Evolutionary conservation across 23 tunicate species (phyloP).

Genomic region (Trididemnum clinides): DNA sequence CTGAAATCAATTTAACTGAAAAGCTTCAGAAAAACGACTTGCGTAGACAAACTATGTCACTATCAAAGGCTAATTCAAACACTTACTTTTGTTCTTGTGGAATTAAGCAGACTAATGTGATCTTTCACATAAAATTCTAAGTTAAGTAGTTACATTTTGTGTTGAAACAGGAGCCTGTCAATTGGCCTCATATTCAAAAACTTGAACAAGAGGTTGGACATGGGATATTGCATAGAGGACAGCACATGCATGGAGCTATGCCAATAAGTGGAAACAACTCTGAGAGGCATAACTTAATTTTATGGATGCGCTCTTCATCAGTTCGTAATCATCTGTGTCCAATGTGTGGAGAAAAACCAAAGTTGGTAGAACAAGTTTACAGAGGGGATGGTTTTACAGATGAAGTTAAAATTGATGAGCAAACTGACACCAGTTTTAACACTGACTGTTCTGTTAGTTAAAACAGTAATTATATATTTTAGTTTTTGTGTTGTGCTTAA

Average conservation of each 20-base stretch:
- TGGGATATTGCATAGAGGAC: slow-evolving; percentile 79
- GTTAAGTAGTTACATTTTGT: too few species aligned
- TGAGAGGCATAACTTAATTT: slow-evolving; percentile 69
- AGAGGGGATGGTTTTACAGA: slow-evolving; percentile 67
- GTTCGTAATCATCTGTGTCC: slow-evolving; percentile 73
- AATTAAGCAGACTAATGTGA: too few species aligned
- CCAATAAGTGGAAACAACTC: slow-evolving; percentile 44
- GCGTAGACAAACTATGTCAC: too few species aligned
- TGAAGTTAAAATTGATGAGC: not conserved
- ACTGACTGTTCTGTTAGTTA: too few species aligned
- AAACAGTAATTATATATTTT: too few species aligned
- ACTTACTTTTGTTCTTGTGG: too few species aligned
- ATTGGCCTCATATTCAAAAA: slow-evolving; percentile 21
- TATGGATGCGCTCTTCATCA: slow-evolving; percentile 80
- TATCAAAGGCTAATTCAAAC: too few species aligned
- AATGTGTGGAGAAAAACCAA: slow-evolving; percentile 71
- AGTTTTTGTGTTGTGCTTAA: too few species aligned
- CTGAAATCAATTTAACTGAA: too few species aligned
- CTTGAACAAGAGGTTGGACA: slow-evolving; percentile 58
- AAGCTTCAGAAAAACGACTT: too few species aligned
- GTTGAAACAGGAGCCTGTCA: slow-evolving; percentile 42
- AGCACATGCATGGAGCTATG: slow-evolving; percentile 91
- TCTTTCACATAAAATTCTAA: too few species aligned
- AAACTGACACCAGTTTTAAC: too few species aligned
- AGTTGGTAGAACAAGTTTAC: slow-evolving; percentile 8